Base-by-base conservation (phyloP, 1,140 invertebrate genomes). In the Anoplolepis gracilipes region DNA sequence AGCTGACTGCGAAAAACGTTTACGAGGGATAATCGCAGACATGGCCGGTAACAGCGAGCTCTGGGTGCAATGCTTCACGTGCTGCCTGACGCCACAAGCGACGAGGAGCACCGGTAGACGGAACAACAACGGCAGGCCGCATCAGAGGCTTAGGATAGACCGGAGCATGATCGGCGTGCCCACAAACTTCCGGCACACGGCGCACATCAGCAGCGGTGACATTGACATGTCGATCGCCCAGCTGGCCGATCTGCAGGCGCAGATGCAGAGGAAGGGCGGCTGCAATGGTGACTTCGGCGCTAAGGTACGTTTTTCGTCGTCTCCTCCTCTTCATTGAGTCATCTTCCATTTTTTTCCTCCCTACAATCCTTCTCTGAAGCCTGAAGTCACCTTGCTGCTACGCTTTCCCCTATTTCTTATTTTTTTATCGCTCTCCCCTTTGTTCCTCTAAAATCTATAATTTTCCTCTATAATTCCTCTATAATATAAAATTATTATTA, bases 151-250 rank as follows among this genome's bases (percentile, higher is more conserved):
- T 88, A 96, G 97, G 94, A 98, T 99, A 95, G 98, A 99, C 94
- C 96, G 98, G 46, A 98, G 98, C 57, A 98, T 98, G 98, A 99
- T 99, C 91, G 97, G 98, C 70, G 96, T 96, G 76, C 98, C 98
- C 7, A 98, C 98, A 81, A 98, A 99, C 94, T 99, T 99, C 93
- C 97, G 97, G 85, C 98, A 99, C 92, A 98, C 98, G n/a, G 98
- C 97, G 73, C 98, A 98, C 93, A 97, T 98, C 91, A 96, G 98
- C n/a, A 98, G 97, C n/a, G 97, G 97, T 30, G 98, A 99, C 93
- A 96, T 97, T 67, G 97, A 97, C 90, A 96, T 97, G 94, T 97
- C 96, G 2, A 96, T 96, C 77, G 96, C 97, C 61, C 96, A 97
- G 88, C 95, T 98, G 75, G 96, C 96, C 87, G 96, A 97, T 61